phyloP scores from a whole-genome alignment of 2,113 vertebrate species.

The Anser brachyrhynchus region DNA sequence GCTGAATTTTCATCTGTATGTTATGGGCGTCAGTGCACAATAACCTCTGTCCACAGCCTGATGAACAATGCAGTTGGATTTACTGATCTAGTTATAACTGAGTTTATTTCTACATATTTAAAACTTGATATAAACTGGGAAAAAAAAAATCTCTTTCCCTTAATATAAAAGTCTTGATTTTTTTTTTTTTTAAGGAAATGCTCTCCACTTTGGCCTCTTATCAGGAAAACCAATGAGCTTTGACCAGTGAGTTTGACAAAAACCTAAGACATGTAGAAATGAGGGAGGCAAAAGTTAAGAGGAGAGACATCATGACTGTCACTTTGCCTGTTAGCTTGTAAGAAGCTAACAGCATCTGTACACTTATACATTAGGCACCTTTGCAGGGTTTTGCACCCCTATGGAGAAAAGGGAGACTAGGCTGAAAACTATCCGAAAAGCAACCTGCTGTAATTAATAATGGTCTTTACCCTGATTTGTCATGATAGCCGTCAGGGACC shows the following conservation, averaged over 20 bases:
- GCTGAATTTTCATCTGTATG: background rate
- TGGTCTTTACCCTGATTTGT: background rate
- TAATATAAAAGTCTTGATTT: background rate
- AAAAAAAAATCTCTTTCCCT: background rate
- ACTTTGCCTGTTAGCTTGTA: background rate
- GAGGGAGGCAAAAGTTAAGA: background rate
- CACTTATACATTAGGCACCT: rapidly evolving
- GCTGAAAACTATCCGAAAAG: background rate
- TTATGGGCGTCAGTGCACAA: background rate
- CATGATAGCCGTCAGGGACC: background rate
- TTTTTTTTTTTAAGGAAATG: background rate
- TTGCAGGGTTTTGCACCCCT: background rate
- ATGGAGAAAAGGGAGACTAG: background rate
- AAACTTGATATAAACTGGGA: background rate
- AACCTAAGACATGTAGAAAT: background rate
- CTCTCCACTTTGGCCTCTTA: background rate
- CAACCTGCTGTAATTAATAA: background rate
- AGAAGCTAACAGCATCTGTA: background rate
- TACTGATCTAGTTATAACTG: background rate
- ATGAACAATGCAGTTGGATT: background rate
- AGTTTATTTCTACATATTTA: background rate
- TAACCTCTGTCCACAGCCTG: too few species aligned
- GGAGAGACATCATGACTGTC: background rate
- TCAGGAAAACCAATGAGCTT: background rate
- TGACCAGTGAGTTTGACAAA: background rate